phyloP scores from a whole-genome alignment of 2,888 invertebrate genomes.

The Eutolmus rufibarbis region DNA sequence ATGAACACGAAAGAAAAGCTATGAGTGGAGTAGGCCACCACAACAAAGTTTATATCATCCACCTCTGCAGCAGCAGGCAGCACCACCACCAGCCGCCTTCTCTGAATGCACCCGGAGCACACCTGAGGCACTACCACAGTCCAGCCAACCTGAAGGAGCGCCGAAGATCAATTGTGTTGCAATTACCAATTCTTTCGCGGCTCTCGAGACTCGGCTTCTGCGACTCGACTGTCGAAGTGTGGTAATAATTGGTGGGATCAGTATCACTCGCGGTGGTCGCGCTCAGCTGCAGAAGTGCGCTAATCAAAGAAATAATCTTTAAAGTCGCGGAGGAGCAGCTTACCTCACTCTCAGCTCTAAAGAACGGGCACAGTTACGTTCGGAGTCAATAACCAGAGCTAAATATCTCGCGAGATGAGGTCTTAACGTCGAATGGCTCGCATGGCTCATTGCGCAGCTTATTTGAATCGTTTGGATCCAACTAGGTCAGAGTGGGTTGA shows the following conservation, averaged over 20 bases:
- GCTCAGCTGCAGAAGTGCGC: neutral
- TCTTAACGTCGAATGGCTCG: conserved; percentile 42
- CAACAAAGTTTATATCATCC: conserved; percentile 1
- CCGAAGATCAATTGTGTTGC: conserved; percentile 34
- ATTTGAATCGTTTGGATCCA: conserved; percentile 43
- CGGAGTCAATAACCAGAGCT: conserved; percentile 25
- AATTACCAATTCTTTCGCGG: conserved; percentile 12
- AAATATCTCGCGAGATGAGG: conserved; percentile 43
- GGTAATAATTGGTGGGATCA: conserved; percentile 14
- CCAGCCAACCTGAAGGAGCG: conserved; percentile 1
- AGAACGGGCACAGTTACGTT: neutral
- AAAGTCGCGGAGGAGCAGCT: neutral
- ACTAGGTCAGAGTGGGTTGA: conserved; percentile 44
- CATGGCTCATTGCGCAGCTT: conserved; percentile 37
- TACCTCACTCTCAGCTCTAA: conserved; percentile 14
- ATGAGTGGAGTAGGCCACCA: conserved; percentile 15
- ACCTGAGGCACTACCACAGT: neutral
- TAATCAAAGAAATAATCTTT: neutral
- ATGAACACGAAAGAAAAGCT: conserved; percentile 34
- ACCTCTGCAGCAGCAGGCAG: neutral
- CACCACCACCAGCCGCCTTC: neutral
- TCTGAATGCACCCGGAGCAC: conserved; percentile 20
- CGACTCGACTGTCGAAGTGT: neutral
- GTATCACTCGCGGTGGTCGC: conserved; percentile 5
- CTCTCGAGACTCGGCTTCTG: neutral